A percentile compares a stretch with the other conserved stretches of the same genome.
phyloP scores from a whole-genome alignment of 2,888 invertebrate genomes.

The Phortica okadai region DNA sequence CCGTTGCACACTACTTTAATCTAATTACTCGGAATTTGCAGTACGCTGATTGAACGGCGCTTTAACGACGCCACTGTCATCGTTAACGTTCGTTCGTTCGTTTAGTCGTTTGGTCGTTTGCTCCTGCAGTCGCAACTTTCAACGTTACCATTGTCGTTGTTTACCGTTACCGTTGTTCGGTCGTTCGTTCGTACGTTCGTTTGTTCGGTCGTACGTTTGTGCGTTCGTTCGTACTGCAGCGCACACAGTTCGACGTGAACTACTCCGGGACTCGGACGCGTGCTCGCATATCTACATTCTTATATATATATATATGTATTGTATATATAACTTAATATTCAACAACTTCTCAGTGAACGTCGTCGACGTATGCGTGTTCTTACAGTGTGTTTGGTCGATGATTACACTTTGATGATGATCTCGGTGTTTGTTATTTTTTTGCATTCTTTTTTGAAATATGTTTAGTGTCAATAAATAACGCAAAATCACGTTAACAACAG shows the following conservation, averaged over 20 bases:
- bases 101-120: neutral
- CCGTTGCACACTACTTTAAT: neutral
- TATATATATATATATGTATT: neutral
- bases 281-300: neutral
- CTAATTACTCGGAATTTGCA: conserved; percentile 3
- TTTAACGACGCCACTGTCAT: neutral
- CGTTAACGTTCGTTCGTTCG: neutral
- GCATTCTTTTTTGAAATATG: neutral
- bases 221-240: neutral
- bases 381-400: conserved; percentile 24
- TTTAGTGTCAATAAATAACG: neutral
- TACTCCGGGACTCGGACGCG: conserved; percentile 18
- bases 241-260: conserved; percentile 23
- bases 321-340: neutral
- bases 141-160: neutral
- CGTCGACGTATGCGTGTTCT: neutral
- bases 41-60: neutral
- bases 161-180: neutral
- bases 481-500: neutral
- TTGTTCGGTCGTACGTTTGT: neutral
- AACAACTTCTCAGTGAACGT: neutral
- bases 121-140: neutral
- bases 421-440: conserved; percentile 12
- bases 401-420: neutral
- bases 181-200: neutral